A percentile compares a stretch with the other conserved stretches of the same genome.
Conservation (phyloP, 2,113 vertebrate species). For the Charadrius vociferus region DNA sequence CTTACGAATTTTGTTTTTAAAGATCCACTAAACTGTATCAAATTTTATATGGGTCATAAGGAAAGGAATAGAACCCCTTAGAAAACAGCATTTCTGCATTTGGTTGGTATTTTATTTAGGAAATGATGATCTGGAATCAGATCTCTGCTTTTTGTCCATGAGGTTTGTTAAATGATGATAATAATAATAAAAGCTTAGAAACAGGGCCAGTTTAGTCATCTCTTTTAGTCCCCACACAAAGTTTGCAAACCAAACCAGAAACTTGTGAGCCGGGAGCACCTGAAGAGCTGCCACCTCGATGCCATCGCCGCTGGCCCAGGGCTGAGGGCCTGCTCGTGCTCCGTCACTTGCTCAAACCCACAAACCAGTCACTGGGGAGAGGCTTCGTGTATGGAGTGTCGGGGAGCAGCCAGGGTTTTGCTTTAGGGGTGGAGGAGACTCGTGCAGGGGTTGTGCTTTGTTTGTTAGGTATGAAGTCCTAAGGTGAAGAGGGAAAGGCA, state of each 20-base stretch:
- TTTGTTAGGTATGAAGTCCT: not conserved
- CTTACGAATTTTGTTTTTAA: not conserved
- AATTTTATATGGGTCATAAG: not conserved
- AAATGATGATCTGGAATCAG: not conserved
- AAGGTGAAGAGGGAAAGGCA: not conserved
- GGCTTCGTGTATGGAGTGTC: rapidly evolving
- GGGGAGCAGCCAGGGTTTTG: not conserved
- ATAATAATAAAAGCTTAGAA: not conserved
- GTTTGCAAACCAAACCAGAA: not conserved
- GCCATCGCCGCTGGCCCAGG: rapidly evolving
- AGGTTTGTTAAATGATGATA: not conserved
- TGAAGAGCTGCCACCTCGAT: not conserved
- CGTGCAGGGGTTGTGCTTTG: not conserved
- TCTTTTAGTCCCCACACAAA: not conserved
- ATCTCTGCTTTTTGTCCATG: not conserved
- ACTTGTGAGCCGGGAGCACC: not conserved
- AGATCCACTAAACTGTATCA: not conserved
- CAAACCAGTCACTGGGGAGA: not conserved
- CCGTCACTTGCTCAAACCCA: not conserved
- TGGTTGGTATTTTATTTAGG: not conserved
- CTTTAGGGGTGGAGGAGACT: not conserved
- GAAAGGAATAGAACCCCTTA: not conserved
- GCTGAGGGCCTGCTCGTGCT: not conserved
- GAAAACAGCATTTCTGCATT: not conserved
- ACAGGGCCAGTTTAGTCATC: not conserved